Evolutionary conservation across 2,113 vertebrate genomes (phyloP), one percentile per base, ranked within the genome.

Genomic region (Thunnus maccoyii): DNA sequence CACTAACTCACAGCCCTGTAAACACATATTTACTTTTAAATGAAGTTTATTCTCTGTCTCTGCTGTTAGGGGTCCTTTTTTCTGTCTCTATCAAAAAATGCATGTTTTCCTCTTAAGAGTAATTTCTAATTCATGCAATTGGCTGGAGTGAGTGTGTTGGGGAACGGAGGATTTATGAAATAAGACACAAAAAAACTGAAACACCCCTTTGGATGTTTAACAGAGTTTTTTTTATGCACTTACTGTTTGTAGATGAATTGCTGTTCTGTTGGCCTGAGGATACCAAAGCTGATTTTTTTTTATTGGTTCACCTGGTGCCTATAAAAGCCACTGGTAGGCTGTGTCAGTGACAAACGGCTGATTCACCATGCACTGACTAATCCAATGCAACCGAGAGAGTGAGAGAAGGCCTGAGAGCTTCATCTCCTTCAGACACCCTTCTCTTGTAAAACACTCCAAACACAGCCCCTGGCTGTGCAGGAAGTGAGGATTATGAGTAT

Each of bases 11-110:
- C 69, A 79, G 74, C 83, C 77, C 63, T 81, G 85, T 86, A 89
- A 93, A 91, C 86, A 90, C 82, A 88, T 67, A 82, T 93, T 94
- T 92, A 90, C 88, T 91, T 89, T 90, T 82, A 92, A 84, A 92
- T 91, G 17, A 89, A 91, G 85, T 90, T 93, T 86, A 90, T 89
- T 85, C 78, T 68, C 71, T 27, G 36, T 80, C 75, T 67, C 18
- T 16, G 41, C 84, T 77, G 77, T 68, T 57, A 13, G 27, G 58
- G 48, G 17, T 25, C 25, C 36, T 60, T 25, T 75, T 78, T 67
- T 74, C 52, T 72, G 1, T n/a, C 60, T 77, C 68, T 75, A 69
- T 85, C 69, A 83, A 84, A 73, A 88, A 93, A 84, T 81, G 60
- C 74, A 80, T 55, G 62, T 90, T 79, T 90, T 81, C 72, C 68